Conservation (phyloP, 2,113 vertebrate species). For the Phyllopteryx taeniolatus region DNA sequence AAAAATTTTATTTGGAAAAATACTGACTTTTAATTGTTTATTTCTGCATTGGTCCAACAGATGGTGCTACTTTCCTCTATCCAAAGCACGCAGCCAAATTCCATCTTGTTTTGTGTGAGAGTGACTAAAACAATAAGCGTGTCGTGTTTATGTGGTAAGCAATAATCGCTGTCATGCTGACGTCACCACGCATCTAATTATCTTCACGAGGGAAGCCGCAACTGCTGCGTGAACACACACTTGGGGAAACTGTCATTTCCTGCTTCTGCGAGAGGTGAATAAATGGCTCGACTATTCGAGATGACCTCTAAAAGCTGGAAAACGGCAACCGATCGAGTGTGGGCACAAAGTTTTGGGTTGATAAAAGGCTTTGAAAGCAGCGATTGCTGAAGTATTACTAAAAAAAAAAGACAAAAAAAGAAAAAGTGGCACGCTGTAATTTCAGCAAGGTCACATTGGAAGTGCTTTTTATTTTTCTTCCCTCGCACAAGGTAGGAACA, state of each 20-base stretch:
- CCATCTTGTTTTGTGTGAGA: too few relatives aligned
- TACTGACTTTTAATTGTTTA: too few relatives aligned
- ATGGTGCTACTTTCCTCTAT: too few relatives aligned
- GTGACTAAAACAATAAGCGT: too few relatives aligned
- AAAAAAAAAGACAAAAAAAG: background rate
- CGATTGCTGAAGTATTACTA: background rate
- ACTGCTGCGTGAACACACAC: background rate
- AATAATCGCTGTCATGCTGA: too few relatives aligned
- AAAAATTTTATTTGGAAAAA: too few relatives aligned
- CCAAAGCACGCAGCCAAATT: too few relatives aligned
- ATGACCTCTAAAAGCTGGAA: background rate
- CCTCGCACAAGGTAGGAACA: background rate
- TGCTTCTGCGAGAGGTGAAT: background rate
- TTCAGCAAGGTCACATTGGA: constrained; percentile 20
- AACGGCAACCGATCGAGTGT: background rate
- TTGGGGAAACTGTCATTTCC: background rate
- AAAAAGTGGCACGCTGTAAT: constrained; percentile 4
- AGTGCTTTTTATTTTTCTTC: background rate
- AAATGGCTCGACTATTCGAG: constrained; percentile 23
- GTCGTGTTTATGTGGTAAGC: too few relatives aligned
- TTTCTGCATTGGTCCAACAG: too few relatives aligned
- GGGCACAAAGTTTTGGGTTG: background rate
- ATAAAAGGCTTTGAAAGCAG: constrained; percentile 4
- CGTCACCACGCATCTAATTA: too few relatives aligned
- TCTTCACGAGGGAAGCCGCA: background rate